Base-by-base conservation (phyloP, 2,113 vertebrate species). In the Tyrannus savana region DNA sequence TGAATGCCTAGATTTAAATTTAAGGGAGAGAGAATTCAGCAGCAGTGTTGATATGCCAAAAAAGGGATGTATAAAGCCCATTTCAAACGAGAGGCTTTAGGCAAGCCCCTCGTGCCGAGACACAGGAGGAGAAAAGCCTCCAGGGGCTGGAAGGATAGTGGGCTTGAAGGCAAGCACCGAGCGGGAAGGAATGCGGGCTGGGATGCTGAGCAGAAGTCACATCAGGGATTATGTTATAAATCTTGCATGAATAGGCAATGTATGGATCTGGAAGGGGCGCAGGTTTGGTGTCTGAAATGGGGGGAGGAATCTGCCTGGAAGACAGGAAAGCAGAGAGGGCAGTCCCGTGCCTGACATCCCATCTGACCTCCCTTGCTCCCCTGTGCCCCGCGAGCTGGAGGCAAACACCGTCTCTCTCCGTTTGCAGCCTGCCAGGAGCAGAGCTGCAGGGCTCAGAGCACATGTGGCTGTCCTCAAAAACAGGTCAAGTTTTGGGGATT, bases 401-500 rank as follows among this genome's bases (percentile, higher is more conserved):
- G 39, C 0, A 1, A 78, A 10, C 14, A 9, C 4, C 76, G 18
- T 53, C 83, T 62, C 68, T 13, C 52, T 62, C 80, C 14, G 0
- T 53, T 12, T 58, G 79, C 85, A 69, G 73, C 19, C 88, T 63
- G 90, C 79, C 78, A 8, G 66, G 81, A 79, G 84, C 81, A 58
- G 60, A 67, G 87, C 90, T 50, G 46, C 24, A 8, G 86, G 83
- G 80, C 73, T 31, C 46, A 4, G 37, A 60, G 82, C 80, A 81
- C 88, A 41, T 78, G 86, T 89, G 86, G 60, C 94, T 96, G 91
- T 97, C 95, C 94, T 95, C 76, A 44, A 5, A 64, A 81, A 55
- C 71, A 14, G 90, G 89, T 95, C 94, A 68, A 14, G 49, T 23
- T 52, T 18, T 7, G 91, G 83, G 55, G 73, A 92, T 92, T 94